Evolutionary conservation across 2,888 invertebrate species (phyloP).

Genomic region (Plagodis pulveraria): DNA sequence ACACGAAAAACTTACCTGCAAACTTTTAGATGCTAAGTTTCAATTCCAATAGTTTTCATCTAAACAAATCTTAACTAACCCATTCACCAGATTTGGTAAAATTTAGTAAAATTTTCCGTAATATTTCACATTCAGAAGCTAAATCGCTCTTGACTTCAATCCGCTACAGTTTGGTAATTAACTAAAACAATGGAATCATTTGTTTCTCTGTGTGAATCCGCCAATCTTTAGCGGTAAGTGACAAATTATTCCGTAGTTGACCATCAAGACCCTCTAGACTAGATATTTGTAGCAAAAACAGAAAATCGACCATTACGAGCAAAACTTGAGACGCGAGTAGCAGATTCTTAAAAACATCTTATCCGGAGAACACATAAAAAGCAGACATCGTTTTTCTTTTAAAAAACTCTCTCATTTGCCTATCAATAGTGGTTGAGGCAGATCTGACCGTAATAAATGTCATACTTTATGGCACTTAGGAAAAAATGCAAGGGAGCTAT

Average conservation of each 20-base stretch:
- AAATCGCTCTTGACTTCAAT: too few species aligned
- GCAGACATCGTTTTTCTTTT: conserved; percentile 85
- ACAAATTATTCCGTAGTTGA: conserved; percentile 13
- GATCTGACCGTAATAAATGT: conserved; percentile 85
- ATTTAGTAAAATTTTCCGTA: too few species aligned
- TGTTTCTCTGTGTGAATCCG: background rate
- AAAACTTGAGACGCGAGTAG: conserved; percentile 61
- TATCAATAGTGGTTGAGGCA: conserved; percentile 84
- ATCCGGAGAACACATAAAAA: conserved; percentile 83
- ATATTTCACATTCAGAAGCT: too few species aligned
- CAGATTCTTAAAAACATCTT: conserved; percentile 74
- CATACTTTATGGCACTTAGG: conserved; percentile 83
- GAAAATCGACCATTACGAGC: conserved; percentile 61
- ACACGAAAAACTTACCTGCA: too few species aligned
- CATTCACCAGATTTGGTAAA: too few species aligned
- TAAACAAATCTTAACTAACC: too few species aligned
- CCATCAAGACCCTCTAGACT: conserved; percentile 26
- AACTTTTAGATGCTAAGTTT: too few species aligned
- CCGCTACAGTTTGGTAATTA: background rate
- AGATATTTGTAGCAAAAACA: conserved; percentile 33
- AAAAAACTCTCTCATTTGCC: conserved; percentile 85
- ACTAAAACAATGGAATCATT: background rate
- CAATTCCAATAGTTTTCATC: too few species aligned
- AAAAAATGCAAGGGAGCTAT: conserved; percentile 84
- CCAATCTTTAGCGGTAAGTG: background rate